Conservation (phyloP, 1,140 invertebrate genomes). For the Drosophila virilis region DNA sequence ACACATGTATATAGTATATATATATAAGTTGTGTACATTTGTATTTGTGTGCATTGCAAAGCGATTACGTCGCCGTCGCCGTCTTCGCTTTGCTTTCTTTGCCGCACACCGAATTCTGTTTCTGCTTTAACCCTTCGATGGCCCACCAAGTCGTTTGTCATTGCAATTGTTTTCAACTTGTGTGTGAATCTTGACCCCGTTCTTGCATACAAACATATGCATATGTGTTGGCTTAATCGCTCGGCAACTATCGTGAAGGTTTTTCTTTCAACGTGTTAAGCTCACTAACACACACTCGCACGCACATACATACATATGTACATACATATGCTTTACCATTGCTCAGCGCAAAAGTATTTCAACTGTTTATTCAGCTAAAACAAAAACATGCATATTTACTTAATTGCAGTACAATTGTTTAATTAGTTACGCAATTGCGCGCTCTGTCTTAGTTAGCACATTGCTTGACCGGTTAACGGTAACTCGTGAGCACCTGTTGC, state of each 20-base stretch:
- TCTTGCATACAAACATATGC: slow-evolving; percentile 1
- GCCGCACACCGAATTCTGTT: slow-evolving; percentile 46
- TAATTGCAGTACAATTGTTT: slow-evolving; percentile 75
- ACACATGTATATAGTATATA: background rate
- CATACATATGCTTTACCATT: slow-evolving; percentile 23
- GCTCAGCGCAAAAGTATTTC: slow-evolving; percentile 52
- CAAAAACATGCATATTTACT: slow-evolving; percentile 53
- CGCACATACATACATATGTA: slow-evolving; percentile 5
- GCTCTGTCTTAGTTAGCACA: slow-evolving; percentile 25
- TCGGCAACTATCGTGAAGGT: slow-evolving; percentile 30
- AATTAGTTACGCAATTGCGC: slow-evolving; percentile 76
- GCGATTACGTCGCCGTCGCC: slow-evolving; percentile 70
- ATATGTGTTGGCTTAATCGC: slow-evolving; percentile 1
- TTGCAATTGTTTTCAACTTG: slow-evolving; percentile 1
- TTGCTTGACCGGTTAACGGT: slow-evolving; percentile 56
- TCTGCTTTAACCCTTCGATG: slow-evolving; percentile 65
- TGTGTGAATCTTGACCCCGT: slow-evolving; percentile 14
- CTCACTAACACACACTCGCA: slow-evolving; percentile 5
- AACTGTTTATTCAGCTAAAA: slow-evolving; percentile 46
- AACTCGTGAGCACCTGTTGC: slow-evolving; percentile 68
- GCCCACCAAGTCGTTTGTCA: slow-evolving; percentile 13
- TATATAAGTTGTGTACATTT: background rate
- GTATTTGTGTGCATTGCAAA: slow-evolving; percentile 60
- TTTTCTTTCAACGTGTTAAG: slow-evolving; percentile 29
- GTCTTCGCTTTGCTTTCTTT: slow-evolving; percentile 51